Conservation (phyloP, 92 coral and sea anemone genomes). For the Epizoanthus rinbou region DNA sequence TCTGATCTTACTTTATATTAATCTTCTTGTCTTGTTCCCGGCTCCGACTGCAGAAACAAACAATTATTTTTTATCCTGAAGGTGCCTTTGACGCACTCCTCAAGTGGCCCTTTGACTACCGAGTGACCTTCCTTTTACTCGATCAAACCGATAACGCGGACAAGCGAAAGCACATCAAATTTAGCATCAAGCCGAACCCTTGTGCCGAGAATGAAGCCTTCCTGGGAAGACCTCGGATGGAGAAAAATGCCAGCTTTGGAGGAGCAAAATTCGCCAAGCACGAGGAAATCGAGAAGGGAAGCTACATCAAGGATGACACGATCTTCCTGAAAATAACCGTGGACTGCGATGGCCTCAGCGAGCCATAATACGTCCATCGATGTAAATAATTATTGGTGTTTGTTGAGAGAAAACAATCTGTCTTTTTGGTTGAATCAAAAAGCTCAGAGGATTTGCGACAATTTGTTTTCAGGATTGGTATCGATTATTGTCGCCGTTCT, state of each 20-base stretch:
- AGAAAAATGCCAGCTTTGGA: constrained; percentile 98
- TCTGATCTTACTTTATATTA: too few species aligned
- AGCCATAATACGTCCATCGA: constrained; percentile 56
- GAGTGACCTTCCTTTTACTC: constrained; percentile 83
- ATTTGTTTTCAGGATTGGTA: too few species aligned
- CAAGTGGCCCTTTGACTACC: constrained; percentile 98
- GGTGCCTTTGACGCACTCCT: constrained; percentile 91
- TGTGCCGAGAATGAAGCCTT: constrained; percentile 94
- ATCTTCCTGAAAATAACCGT: constrained; percentile 82
- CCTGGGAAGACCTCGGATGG: constrained; percentile 94
- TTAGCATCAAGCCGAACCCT: constrained; percentile 97
- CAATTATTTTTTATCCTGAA: constrained; percentile 10
- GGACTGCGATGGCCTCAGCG: constrained; percentile 91
- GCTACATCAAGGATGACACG: constrained; percentile 79
- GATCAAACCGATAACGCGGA: constrained; percentile 78
- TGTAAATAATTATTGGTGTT: neutral
- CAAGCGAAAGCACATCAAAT: constrained; percentile 92
- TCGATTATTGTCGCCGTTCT: too few species aligned
- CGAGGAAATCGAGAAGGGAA: constrained; percentile 88
- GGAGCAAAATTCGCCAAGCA: constrained; percentile 96
- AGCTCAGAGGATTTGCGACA: too few species aligned
- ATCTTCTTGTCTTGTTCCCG: too few species aligned
- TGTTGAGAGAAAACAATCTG: neutral
- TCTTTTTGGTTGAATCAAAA: neutral
- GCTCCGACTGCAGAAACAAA: neutral